Base-by-base conservation (phyloP, 64 coral and sea anemone genomes). In the Stichodactyla helianthus region DNA sequence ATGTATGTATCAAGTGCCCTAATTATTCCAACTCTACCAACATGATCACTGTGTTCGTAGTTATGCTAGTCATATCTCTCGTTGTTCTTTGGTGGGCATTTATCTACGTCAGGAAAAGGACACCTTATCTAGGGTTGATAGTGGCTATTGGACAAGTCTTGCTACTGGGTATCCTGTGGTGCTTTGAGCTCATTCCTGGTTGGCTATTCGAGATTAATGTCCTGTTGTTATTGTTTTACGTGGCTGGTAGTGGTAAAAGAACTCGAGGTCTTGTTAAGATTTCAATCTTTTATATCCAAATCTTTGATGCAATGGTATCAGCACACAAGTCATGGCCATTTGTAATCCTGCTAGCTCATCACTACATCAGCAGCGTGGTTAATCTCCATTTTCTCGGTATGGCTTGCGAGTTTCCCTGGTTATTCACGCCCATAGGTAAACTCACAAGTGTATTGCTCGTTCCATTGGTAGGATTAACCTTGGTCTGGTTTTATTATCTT, bases 251-350 rank as follows among this genome's bases (percentile, higher is more conserved):
- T 22, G 88, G 87, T 6, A 84, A 89, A 35, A 13, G 10, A 31
- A 71, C 90, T 11, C 50, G 84, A 60, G 94, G 94, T 35, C 63
- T 92, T 7, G 54, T 95, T 8, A 92, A 92, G 77, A 93, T 92
- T 53, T 79, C 87, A 53, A 84, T 96, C 23, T 96, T 96, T 63
- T 92, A 96, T 78, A 87, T 96, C 44, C 94, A 96, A 22, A 84
- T 92, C 7, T 57, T 93, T 14, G 91, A 96, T 79, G 94, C 94
- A 19, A 74, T 96, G 80, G 27, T 96, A 55, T 92, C 90, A 23
- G 83, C 86, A 64, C 77, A 54, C 7, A 81, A 86, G 14, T 74
- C 68, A 74, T 86, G 60, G 84, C 60, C 84, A 10, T 50, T 35
- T 17, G 57, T 52, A 27, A 67, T 86, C 15, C 22, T 67, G 4